These are phyloP conservation scores for Lepilemur septentrionalis DNA, from an alignment of 2,797 vertebrate species.

Conservation along the genomic window DNA sequence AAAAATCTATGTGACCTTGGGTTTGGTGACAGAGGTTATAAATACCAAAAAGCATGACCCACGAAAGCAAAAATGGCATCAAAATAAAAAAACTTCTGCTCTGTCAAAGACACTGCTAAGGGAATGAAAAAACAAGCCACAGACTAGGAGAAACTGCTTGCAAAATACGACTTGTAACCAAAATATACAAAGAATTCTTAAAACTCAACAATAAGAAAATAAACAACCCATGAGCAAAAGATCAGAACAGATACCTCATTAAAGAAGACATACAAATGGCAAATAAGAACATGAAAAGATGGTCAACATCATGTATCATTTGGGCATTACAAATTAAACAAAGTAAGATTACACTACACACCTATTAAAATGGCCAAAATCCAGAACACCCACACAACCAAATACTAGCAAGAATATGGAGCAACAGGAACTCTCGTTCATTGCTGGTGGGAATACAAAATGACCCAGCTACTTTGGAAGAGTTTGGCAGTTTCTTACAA, in stretches of 20 bases:
- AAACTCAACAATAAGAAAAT: neutral
- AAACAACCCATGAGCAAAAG: neutral
- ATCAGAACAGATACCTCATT: neutral
- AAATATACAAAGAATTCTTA: neutral
- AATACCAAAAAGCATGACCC: neutral
- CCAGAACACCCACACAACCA: neutral
- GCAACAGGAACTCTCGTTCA: neutral
- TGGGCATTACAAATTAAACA: neutral
- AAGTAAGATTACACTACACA: neutral
- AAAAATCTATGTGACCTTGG: neutral
- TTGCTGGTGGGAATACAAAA: neutral
- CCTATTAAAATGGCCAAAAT: neutral
- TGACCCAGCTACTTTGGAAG: neutral
- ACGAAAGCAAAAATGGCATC: neutral
- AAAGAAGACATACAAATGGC: neutral
- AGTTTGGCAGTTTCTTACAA: neutral
- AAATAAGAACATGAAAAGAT: neutral
- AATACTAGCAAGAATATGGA: neutral
- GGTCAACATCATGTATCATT: neutral
- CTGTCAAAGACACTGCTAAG: neutral
- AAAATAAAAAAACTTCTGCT: neutral
- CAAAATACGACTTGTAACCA: neutral
- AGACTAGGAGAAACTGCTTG: neutral
- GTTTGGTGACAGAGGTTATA: neutral
- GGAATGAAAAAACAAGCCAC: neutral